Evolutionary conservation across 2,888 invertebrate species (phyloP), one percentile per base, ranked within the genome.

Genomic region (Diarsia mendica): DNA sequence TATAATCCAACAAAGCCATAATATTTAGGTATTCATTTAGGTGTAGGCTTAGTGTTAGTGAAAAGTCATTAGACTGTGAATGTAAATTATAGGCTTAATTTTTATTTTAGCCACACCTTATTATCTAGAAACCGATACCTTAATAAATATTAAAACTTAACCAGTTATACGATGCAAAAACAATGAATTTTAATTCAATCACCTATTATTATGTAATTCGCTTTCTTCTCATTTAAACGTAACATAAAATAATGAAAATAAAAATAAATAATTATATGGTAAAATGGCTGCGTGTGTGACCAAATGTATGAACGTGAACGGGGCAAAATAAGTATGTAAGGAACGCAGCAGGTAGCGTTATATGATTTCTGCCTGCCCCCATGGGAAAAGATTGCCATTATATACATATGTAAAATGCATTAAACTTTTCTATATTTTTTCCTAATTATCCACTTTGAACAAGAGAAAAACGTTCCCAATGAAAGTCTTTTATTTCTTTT

Each of bases 401-500:
- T 6, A 4, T 5, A 2, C 6, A 4, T 39, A 39, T 39, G 58
- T 18, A 33, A 20, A 63, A 63, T 44, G 44, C 44, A n/a, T 44
- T 65, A 48, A 60, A 46, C 0, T n/a, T 66, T 61, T 75, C 67
- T 44, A 72, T 76, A 69, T 75, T 55, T 73, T 67, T 68, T 61
- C 33, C 13, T 65, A 82, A 69, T 79, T 75, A 78, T 79, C 79
- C 33, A 46, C 66, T 77, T 73, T 68, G 55, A 48, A 70, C 71
- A 63, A 77, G 69, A 70, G 68, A 67, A 76, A 74, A 81, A 49
- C 46, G 55, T 49, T 55, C 28, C 46, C 28, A 69, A 69, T 20
- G 71, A 79, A 70, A 79, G 69, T 68, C 71, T 79, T 72, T 83
- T 33, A 83, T 81, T 83, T 75, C 46, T 67, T 78, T 81, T 74